Evolutionary conservation across 2,113 vertebrate species (phyloP), one percentile per base, ranked within the genome.

Genomic region (Haemorhous mexicanus): DNA sequence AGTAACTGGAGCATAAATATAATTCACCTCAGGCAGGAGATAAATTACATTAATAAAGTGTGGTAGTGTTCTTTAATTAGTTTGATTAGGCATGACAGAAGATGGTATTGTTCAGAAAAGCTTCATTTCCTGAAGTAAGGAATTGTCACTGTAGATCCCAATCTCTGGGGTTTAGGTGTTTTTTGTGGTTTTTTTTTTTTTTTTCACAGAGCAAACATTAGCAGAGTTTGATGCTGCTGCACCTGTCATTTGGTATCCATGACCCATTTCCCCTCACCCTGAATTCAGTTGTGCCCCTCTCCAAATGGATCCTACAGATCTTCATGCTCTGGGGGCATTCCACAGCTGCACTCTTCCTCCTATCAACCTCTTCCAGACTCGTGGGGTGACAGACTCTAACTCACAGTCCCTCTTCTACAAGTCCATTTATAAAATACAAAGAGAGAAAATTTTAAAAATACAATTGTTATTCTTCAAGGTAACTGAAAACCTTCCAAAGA

Each of bases 31-130:
- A 88, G 97, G 95, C 95, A 95, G 96, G 95, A 96, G 93, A 96
- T 94, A 97, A 97, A 96, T 96, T 96, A 94, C 97, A 97, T 98
- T 97, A 97, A 94, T 95, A 96, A 97, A 97, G 93, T 95, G 94
- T 94, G 78, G 81, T 92, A 63, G 95, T 91, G 96, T 84, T 96
- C 80, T 95, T 93, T 96, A 98, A 98, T 98, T 97, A 97, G 92
- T 84, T 96, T 96, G 97, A 98, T 97, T 97, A 96, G 77, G 94
- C 95, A 94, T 86, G 95, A 96, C 91, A 97, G 85, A 96, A 95
- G 94, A 95, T 75, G 46, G 47, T 49, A 77, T 55, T 96, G 91
- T 94, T 96, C 87, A 89, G 94, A 94, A 94, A 93, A 80, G 75
- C 79, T 93, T 74, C 23, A 35, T 91, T 97, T 96, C 91, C 94